phyloP scores from a whole-genome alignment of 2,113 vertebrate species.

The Meriones unguiculatus region DNA sequence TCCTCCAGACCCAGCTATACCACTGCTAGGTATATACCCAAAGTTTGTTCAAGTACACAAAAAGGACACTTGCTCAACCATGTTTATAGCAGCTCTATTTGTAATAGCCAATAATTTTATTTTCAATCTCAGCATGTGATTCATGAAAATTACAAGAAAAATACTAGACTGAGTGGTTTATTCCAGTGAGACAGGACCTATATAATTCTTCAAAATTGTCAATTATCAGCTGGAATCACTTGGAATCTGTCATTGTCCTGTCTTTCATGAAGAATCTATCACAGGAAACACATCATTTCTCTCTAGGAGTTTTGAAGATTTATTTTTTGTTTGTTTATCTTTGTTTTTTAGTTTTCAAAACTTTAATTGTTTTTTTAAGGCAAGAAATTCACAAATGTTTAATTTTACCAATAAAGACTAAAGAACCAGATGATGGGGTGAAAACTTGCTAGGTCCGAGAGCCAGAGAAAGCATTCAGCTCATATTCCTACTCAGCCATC shows the following conservation, averaged over 20 bases:
- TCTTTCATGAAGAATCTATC: neutral
- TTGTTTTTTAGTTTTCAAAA: neutral
- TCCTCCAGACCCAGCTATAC: no score
- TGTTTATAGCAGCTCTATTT: no score
- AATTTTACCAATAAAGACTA: no score
- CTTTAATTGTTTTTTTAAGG: neutral
- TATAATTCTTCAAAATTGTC: neutral
- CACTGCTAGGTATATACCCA: no score
- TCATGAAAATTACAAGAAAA: neutral
- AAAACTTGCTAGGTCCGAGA: no score
- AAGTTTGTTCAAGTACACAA: no score
- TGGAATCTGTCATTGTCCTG: neutral
- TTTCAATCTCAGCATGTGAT: neutral
- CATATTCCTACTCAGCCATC: no score
- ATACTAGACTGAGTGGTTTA: neutral
- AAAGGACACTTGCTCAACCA: no score
- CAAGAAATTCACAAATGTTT: no score
- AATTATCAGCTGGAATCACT: neutral
- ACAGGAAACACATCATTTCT: neutral
- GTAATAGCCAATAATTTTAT: neutral
- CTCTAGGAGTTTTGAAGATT: neutral
- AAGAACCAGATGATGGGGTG: no score
- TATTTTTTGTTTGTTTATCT: neutral
- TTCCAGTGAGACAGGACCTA: neutral
- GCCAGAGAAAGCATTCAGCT: no score